phyloP scores from a whole-genome alignment of 2,113 vertebrate genomes.

The Solenodon paradoxus region DNA sequence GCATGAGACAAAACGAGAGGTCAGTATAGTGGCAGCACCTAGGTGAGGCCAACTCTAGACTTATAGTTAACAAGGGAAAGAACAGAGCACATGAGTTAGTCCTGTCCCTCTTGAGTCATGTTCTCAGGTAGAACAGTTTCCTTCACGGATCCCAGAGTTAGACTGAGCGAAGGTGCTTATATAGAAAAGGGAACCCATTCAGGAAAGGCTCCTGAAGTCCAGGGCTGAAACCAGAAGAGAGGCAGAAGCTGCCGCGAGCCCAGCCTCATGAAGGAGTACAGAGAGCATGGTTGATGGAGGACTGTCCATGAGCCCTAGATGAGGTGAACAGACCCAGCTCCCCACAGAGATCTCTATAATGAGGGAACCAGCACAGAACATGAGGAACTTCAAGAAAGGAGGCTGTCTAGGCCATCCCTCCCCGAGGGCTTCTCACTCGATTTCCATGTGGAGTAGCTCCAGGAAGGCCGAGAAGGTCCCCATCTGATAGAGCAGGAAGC shows the following conservation, averaged over 20 bases:
- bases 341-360: not conserved
- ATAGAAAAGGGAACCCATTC: not conserved
- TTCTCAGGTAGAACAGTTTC: not conserved
- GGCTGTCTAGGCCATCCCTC: not conserved
- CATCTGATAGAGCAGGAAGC: conserved; percentile 95
- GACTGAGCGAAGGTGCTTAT: not conserved
- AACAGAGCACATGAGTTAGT: not conserved
- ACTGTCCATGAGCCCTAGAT: not conserved
- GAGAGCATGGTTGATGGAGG: not conserved
- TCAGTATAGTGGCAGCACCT: not conserved
- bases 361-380: not conserved
- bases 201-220: not conserved
- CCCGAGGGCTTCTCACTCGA: conserved; percentile 84
- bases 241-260: not conserved
- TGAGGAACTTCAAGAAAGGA: not conserved
- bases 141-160: not conserved
- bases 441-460: conserved; percentile 98
- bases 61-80: not conserved
- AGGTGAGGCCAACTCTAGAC: not conserved
- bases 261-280: not conserved
- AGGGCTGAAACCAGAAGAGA: not conserved
- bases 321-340: not conserved
- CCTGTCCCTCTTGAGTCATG: not conserved
- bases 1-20: not conserved
- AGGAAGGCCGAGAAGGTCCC: conserved; percentile 95